Conservation (phyloP, 2,888 invertebrate genomes). For the Lasioglossum leucozonium region DNA sequence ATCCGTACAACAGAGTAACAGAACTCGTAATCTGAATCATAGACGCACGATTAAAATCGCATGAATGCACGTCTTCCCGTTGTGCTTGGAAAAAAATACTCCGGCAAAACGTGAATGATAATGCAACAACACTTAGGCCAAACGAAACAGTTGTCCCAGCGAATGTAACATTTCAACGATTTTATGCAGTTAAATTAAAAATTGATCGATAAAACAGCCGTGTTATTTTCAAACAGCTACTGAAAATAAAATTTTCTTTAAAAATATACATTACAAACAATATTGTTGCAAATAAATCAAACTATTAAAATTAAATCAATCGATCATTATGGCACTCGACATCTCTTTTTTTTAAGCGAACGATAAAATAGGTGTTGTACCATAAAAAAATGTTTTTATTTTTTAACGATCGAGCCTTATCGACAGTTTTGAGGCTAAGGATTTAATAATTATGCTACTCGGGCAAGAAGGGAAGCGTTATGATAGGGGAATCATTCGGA, state of each 20-base stretch:
- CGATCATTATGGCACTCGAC: too few species aligned
- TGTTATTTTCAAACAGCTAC: neutral
- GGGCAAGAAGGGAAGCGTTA: neutral
- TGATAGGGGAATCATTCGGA: neutral
- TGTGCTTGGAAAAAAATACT: neutral
- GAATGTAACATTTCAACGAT: neutral
- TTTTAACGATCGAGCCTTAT: neutral
- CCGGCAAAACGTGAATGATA: neutral
- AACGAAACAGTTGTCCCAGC: neutral
- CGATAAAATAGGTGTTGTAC: too few species aligned
- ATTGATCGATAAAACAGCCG: too few species aligned
- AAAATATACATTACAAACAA: too few species aligned
- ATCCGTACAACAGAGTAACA: constrained; percentile 32
- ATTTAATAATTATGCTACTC: neutral
- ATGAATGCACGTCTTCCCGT: neutral
- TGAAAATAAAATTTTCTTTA: neutral
- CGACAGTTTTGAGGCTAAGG: neutral
- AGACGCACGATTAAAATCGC: constrained; percentile 11
- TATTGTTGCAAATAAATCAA: too few species aligned
- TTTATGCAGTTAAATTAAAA: neutral
- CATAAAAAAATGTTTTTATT: too few species aligned
- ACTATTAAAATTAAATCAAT: too few species aligned
- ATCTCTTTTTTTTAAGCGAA: too few species aligned
- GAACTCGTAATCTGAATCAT: constrained; percentile 16
- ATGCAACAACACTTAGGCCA: neutral